These are phyloP conservation scores for Pipistrellus pipistrellus DNA, from an alignment of 2,797 vertebrate species.

Conservation along the genomic window DNA sequence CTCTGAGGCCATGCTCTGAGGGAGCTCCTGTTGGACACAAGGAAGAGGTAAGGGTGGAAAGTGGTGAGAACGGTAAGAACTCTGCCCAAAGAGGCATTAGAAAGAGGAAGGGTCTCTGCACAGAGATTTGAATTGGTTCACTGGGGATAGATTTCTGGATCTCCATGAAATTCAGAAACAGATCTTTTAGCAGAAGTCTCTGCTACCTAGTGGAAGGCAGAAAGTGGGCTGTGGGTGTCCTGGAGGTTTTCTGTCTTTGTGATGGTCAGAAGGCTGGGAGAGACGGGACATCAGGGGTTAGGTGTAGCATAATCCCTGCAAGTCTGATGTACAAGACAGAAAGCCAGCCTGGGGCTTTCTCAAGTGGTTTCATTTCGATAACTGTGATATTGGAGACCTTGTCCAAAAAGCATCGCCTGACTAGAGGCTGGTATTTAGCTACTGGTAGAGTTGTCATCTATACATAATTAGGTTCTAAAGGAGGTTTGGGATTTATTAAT, in stretches of 20 bases:
- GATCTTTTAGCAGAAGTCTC: neutral
- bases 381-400: neutral
- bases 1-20: neutral
- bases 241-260: neutral
- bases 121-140: neutral
- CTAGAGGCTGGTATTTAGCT: neutral
- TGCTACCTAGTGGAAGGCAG: neutral
- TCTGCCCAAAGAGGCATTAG: neutral
- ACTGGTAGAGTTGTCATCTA: neutral
- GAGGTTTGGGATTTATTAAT: neutral
- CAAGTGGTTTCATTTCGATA: neutral
- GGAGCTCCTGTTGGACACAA: neutral
- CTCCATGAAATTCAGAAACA: neutral
- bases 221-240: neutral
- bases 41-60: neutral
- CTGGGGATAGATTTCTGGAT: neutral
- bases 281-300: neutral
- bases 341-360: neutral
- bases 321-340: neutral
- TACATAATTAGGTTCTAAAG: neutral
- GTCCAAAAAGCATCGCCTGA: neutral
- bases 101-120: neutral
- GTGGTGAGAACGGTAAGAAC: neutral
- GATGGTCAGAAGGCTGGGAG: neutral
- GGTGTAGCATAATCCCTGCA: fast-evolving